Base-by-base conservation (phyloP, 2,888 invertebrate species). In the Tanaodytes sp. region DNA sequence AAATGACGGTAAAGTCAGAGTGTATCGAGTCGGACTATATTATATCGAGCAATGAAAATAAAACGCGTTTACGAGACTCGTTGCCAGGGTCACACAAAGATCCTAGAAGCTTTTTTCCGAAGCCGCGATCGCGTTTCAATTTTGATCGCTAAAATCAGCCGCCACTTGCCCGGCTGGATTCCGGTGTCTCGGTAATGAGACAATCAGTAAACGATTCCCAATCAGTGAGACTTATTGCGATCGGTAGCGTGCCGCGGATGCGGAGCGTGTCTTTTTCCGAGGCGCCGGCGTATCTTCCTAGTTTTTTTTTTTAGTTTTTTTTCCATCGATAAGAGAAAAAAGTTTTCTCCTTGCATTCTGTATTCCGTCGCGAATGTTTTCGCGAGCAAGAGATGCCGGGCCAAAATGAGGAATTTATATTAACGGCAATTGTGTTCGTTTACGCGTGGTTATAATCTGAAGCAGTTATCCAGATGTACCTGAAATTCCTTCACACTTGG, bases 401-500 rank as follows among this genome's bases (percentile, higher is more conserved):
- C 46, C 42, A 30, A 70, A 70, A 68, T 62, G 58, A 58, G 70
- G 49, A 54, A 73, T 73, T 73, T 70, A 67, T 70, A 73, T 73
- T 73, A 70, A 65, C 64, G 54, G 33, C 48, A 59, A 57, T 52
- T 42, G 45, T 46, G 54, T 63, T 52, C 36, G 57, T 68, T 63
- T 63, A 36, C 51, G 45, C 42, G 37, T n/a, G 33, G 45, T 45
- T 49, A 51, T 48, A 62, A 68, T 68, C 62, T 49, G 39, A 67
- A 64, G 49, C 57, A 57, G 64, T 49, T 64, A 12, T 27, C 42
- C 36, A 31, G 31, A 18, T 30, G 33, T 42, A 19, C 30, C 15
- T 49, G 33, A 39, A 55, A 58, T 64, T 64, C 64, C 31, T 23
- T 23, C 23, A 8, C 23, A 23, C 23, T 23, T 23, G 8, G 23